Evolutionary conservation across 1,140 invertebrate genomes (phyloP), one percentile per base, ranked within the genome.

Genomic region (Polypedilum vanderplanki): DNA sequence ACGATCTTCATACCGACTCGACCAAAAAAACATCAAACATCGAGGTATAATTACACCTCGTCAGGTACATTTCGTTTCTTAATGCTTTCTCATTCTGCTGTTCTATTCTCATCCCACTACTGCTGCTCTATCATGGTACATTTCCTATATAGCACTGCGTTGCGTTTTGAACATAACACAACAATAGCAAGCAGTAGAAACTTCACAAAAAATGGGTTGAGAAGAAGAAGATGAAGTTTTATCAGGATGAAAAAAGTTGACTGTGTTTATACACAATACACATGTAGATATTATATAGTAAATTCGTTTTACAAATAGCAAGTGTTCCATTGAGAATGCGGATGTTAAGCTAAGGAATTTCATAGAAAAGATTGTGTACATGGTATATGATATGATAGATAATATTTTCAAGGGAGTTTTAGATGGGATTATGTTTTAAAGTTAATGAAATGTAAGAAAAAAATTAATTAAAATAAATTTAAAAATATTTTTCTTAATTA

Each of bases 11-110:
- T 1, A 57, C 46, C 15, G 12, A n/a, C 3, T 57, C 46, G 46
- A 70, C 65, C 24, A 33, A 5, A 33, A 33, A 33, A 20, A 18
- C 65, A 9, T 22, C 65, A 70, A 18, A n/a, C n/a, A 70, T 7
- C 65, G 20, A 70, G 18, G 65, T 7, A 70, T 70, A 70, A 70
- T 70, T 70, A 70, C 65, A 70, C 46, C 46, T 57, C 46, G 46
- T 57, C 46, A 57, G 46, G 46, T 57, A 57, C 46, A 57, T n/a
- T 57, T 57, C 46, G 4, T 46, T 57, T 57, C 46, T 57, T 57
- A 57, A 57, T 57, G 12, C 46, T 12, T 12, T 12, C 15, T 12
- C 1, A 57, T 57, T 12, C 46, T 57, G 12, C 9, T 46, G 46
- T 15, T 12, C 46, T 12, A 57, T 57, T n/a, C 46, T 15, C n/a